Evolutionary conservation across 2,113 vertebrate genomes (phyloP).

Genomic region (Brachyhypopomus gauderio): DNA sequence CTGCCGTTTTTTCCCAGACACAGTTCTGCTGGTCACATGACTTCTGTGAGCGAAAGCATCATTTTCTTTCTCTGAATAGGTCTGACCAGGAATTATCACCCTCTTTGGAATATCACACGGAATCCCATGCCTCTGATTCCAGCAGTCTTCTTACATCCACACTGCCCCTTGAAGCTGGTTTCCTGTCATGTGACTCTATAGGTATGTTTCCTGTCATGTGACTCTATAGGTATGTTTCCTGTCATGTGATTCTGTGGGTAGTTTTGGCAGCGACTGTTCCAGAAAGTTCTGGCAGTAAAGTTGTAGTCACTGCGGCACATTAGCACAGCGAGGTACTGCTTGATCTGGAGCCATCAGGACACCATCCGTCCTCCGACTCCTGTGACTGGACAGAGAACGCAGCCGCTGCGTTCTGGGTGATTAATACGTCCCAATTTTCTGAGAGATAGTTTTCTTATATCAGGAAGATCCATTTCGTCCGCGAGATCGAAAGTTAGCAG

Average conservation of each 20-base stretch:
- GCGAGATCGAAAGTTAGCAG: constrained; percentile 80
- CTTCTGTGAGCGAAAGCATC: too few species aligned
- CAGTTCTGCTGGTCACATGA: too few species aligned
- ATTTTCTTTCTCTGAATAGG: too few species aligned
- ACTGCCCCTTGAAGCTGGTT: too few species aligned
- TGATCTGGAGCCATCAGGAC: constrained; percentile 56
- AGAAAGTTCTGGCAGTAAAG: constrained; percentile 8
- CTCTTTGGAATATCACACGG: too few species aligned
- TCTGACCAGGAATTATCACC: too few species aligned
- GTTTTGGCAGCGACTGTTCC: not conserved
- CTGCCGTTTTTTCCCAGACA: not conserved
- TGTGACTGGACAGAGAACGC: constrained; percentile 17
- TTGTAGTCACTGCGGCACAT: constrained; percentile 20
- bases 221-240: too few species aligned
- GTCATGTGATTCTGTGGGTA: not conserved
- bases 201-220: too few species aligned
- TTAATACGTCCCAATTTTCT: constrained; percentile 77
- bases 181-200: too few species aligned
- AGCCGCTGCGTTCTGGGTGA: constrained; percentile 63
- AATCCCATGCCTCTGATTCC: too few species aligned
- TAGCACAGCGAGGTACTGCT: constrained; percentile 46
- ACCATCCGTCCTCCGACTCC: constrained; percentile 56
- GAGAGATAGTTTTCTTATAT: constrained; percentile 78
- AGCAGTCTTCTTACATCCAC: too few species aligned
- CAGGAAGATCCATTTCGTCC: constrained; percentile 77